Base-by-base conservation (phyloP, 2,888 invertebrate genomes). In the Aradus depressus region DNA sequence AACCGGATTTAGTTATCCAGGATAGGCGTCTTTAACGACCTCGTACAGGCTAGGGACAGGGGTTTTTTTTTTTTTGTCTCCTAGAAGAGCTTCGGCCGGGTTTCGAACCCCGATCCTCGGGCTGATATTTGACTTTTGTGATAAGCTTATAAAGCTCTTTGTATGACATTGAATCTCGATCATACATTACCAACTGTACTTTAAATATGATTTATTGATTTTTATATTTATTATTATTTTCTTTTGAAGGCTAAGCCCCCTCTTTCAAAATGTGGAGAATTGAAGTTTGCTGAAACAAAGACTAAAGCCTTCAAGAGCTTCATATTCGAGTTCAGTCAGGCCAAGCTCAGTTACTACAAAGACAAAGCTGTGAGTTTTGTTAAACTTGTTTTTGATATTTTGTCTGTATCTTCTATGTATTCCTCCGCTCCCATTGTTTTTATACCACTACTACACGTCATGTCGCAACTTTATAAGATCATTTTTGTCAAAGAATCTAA, bases 251-350 rank as follows among this genome's bases (percentile, higher is more conserved):
- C 75, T 44, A 70, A 77, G 55, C 75, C 77, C 12, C 75, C 78
- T 0, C 70, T 76, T 41, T 72, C 77, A 6, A 75, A 84, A 22
- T 82, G 82, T 53, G 84, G 82, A 6, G 89, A 90, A 65, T 70
- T 90, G 41, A 81, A 81, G 64, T 83, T 81, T 64, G 87, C 86
- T 2, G 86, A 84, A 60, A 77, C 74, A 47, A 77, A 80, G 59
- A 75, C 76, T 25, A 89, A 83, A 65, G 72, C 77, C 2, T 85
- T 88, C 64, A 86, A 84, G 63, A 71, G 73, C 47, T 80, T 79
- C 63, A 78, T 81, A 64, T 86, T 91, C 64, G 88, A 90, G 66
- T 79, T 92, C 61, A 81, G 79, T 53, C 82, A 85, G 64, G 79
- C 81, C 1, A 83, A 77, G 62, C 72, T 93, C 39, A 77, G 79